These are phyloP conservation scores for Lasaia peninsularis DNA, from an alignment of 1,140 invertebrate genomes.

Conservation along the genomic window DNA sequence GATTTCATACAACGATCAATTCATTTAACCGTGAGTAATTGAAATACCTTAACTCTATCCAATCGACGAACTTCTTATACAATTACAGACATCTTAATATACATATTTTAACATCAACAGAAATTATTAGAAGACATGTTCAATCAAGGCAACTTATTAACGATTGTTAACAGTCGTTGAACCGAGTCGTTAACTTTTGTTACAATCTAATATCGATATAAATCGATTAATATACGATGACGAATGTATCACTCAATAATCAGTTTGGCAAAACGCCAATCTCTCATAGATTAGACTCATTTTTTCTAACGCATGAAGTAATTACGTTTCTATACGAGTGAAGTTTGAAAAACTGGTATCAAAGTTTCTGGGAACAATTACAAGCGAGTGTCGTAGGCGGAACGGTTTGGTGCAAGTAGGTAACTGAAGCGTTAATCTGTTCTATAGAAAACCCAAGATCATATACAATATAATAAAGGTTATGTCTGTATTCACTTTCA, in stretches of 20 bases:
- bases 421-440: constrained; percentile 10
- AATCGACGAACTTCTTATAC: constrained; percentile 2
- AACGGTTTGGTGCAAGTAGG: constrained; percentile 30
- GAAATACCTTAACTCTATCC: constrained; percentile 7
- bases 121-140: constrained; percentile 18
- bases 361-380: constrained; percentile 63
- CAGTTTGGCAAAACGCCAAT: constrained; percentile 36
- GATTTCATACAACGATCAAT: constrained; percentile 5
- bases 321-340: constrained; percentile 51
- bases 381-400: constrained; percentile 55
- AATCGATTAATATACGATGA: constrained; percentile 23
- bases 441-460: no score
- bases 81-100: constrained; percentile 3
- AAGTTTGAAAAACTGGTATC: constrained; percentile 50
- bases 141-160: constrained; percentile 29
- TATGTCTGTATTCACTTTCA: no score
- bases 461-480: no score
- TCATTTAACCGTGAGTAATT: constrained; percentile 9
- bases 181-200: constrained; percentile 29
- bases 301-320: constrained; percentile 44
- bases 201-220: constrained; percentile 17
- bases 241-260: constrained; percentile 34
- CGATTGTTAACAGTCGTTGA: constrained; percentile 31
- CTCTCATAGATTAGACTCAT: constrained; percentile 41
- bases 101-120: constrained; percentile 15